Conservation (phyloP, 2,797 vertebrate species). For the Neosalanx taihuensis region DNA sequence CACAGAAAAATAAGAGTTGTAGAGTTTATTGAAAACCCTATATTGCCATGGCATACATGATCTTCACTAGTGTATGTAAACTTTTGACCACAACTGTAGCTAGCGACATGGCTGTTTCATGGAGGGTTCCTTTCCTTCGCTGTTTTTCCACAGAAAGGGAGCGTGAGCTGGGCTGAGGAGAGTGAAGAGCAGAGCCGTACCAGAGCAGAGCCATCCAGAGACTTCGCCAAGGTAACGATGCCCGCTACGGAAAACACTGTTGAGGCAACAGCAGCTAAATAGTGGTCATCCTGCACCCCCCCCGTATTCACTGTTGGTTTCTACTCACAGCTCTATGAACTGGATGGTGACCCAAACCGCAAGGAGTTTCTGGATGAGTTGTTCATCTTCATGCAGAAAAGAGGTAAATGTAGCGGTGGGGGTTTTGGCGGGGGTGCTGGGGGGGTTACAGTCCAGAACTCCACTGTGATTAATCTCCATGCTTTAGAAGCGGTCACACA, state of each 20-base stretch:
- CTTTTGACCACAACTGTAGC: too few relatives aligned
- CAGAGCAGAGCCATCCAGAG: slow-evolving; percentile 88
- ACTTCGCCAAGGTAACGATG: slow-evolving; percentile 91
- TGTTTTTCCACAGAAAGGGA: slow-evolving; percentile 72
- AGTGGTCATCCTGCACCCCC: neutral
- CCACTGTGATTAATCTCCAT: too few relatives aligned
- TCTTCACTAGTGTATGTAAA: too few relatives aligned
- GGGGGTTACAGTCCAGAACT: too few relatives aligned
- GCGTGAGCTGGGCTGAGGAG: slow-evolving; percentile 83
- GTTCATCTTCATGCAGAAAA: slow-evolving; percentile 97
- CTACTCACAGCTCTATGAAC: slow-evolving; percentile 84
- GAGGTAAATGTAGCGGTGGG: slow-evolving; percentile 69
- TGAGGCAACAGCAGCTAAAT: neutral
- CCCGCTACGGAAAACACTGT: neutral
- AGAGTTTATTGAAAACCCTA: too few relatives aligned
- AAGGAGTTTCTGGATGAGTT: slow-evolving; percentile 95
- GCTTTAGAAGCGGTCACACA: too few relatives aligned
- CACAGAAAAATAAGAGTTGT: too few relatives aligned
- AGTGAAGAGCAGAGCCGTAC: slow-evolving; percentile 76
- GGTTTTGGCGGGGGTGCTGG: neutral
- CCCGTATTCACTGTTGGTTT: slow-evolving; percentile 15
- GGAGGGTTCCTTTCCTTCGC: slow-evolving; percentile 6
- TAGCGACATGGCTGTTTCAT: neutral
- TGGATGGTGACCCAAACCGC: slow-evolving; percentile 88
- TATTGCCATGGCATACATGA: neutral